A percentile compares a stretch with the other conserved stretches of the same genome.
These are phyloP conservation scores for Anticlea derivata DNA, from an alignment of 2,888 invertebrate genomes.

Conservation along the genomic window DNA sequence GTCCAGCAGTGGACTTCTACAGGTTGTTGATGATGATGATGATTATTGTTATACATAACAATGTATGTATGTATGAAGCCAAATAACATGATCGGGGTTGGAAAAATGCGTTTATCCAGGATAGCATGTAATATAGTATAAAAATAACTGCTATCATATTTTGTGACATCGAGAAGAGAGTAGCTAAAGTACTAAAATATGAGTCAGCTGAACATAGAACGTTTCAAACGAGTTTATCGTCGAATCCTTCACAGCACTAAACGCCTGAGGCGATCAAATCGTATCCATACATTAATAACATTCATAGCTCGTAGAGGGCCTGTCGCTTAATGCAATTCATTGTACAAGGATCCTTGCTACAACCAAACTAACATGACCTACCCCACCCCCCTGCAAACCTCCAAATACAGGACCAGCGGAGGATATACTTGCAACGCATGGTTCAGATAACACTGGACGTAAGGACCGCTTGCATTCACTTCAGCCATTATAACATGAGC, in stretches of 20 bases:
- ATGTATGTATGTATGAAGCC: too few species aligned
- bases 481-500: slow-evolving; percentile 48
- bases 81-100: too few species aligned
- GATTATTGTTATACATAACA: too few species aligned
- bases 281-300: slow-evolving; percentile 76
- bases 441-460: slow-evolving; percentile 46
- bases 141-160: too few species aligned
- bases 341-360: slow-evolving; percentile 69
- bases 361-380: slow-evolving; percentile 46
- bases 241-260: slow-evolving; percentile 48
- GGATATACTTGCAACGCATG: slow-evolving; percentile 38
- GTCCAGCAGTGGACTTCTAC: too few species aligned
- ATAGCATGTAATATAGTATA: too few species aligned
- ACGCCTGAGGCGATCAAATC: slow-evolving; percentile 68
- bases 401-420: slow-evolving; percentile 34
- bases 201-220: not conserved
- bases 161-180: too few species aligned
- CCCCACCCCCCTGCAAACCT: slow-evolving; percentile 34
- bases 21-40: too few species aligned
- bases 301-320: slow-evolving; percentile 67
- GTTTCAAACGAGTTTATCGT: slow-evolving; percentile 17
- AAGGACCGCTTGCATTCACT: slow-evolving; percentile 56
- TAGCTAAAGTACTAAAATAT: too few species aligned
- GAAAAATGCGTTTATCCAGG: too few species aligned
- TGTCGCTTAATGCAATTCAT: slow-evolving; percentile 80